Percentiles rank a stretch among this genome's conserved stretches.
phyloP scores from a whole-genome alignment of 2,888 invertebrate species.

The Raillietiella orientalis region DNA sequence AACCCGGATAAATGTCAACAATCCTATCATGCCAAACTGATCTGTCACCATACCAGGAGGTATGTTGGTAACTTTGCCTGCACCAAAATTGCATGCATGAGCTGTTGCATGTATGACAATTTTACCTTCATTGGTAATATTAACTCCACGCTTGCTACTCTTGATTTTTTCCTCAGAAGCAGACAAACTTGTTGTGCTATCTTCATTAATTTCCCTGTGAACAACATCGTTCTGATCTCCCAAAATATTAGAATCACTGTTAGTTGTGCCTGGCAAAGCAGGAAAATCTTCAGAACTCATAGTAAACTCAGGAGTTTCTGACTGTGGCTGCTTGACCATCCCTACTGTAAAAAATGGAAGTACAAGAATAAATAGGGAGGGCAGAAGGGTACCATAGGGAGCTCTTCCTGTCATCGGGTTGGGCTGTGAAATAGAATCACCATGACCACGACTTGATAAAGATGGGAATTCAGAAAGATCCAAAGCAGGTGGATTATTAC shows the following conservation, averaged over 20 bases:
- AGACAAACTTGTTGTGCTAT: too few relatives aligned
- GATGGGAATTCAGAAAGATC: conserved; percentile 80
- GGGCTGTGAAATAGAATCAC: conserved; percentile 7
- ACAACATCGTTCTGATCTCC: too few relatives aligned
- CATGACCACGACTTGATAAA: conserved; percentile 42
- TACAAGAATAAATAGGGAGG: too few relatives aligned
- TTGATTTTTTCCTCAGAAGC: too few relatives aligned
- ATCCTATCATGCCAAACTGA: conserved; percentile 96
- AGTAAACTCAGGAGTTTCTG: conserved; percentile 71
- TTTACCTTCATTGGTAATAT: not conserved
- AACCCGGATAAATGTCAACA: conserved; percentile 87
- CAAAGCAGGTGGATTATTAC: conserved; percentile 30
- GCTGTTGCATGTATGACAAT: not conserved
- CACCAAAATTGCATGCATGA: conserved; percentile 7
- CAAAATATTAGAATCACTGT: not conserved
- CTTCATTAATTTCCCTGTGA: not conserved
- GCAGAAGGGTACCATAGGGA: conserved; percentile 42
- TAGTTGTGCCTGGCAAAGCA: conserved; percentile 47
- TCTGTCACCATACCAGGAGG: conserved; percentile 95
- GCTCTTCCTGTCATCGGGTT: conserved; percentile 50
- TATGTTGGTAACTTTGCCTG: conserved; percentile 90
- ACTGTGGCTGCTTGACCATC: conserved; percentile 78
- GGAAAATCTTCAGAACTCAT: conserved; percentile 99
- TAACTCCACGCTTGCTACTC: not conserved
- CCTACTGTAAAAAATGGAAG: too few relatives aligned